Percentiles rank a stretch among this genome's conserved stretches.
These are phyloP conservation scores for Vandiemenella viatica DNA, from an alignment of 2,888 invertebrate genomes.

Conservation along the genomic window DNA sequence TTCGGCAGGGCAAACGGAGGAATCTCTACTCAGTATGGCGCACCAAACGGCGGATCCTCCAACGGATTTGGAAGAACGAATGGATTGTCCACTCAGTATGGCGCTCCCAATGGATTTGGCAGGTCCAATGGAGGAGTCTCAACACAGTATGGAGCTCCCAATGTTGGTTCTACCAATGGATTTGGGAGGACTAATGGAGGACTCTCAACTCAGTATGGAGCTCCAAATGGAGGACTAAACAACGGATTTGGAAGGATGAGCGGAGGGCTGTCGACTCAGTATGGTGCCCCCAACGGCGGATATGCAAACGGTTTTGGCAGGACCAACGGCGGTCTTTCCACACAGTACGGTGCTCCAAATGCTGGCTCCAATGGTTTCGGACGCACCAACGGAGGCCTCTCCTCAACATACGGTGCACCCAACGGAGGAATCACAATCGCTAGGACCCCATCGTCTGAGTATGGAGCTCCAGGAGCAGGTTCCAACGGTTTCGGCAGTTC, in stretches of 20 bases:
- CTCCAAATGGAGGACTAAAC: not conserved
- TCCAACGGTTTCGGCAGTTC: not conserved
- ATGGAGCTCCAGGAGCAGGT: constrained; percentile 6
- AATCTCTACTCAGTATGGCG: constrained; percentile 23
- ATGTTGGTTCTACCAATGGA: not conserved
- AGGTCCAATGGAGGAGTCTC: not conserved
- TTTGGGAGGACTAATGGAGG: not conserved
- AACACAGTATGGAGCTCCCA: constrained; percentile 13
- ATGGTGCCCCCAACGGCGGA: constrained; percentile 7
- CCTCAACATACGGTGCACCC: constrained; percentile 9
- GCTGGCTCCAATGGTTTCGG: not conserved
- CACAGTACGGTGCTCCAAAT: constrained; percentile 9
- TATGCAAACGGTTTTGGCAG: not conserved
- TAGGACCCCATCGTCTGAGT: constrained; percentile 2
- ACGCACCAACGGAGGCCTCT: constrained; percentile 3
- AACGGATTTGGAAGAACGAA: constrained; percentile 1
- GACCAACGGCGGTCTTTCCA: constrained; percentile 2
- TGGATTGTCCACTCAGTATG: constrained; percentile 11
- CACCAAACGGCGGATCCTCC: constrained; percentile 3
- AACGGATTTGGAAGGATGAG: not conserved
- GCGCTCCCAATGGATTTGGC: constrained; percentile 7
- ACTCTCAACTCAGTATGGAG: constrained; percentile 6
- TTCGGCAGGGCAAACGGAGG: not conserved
- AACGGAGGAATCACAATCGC: not conserved
- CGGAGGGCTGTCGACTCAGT: constrained; percentile 4